Evolutionary conservation across 2,113 vertebrate species (phyloP), one percentile per base, ranked within the genome.

Genomic region (Archocentrus centrarchus): DNA sequence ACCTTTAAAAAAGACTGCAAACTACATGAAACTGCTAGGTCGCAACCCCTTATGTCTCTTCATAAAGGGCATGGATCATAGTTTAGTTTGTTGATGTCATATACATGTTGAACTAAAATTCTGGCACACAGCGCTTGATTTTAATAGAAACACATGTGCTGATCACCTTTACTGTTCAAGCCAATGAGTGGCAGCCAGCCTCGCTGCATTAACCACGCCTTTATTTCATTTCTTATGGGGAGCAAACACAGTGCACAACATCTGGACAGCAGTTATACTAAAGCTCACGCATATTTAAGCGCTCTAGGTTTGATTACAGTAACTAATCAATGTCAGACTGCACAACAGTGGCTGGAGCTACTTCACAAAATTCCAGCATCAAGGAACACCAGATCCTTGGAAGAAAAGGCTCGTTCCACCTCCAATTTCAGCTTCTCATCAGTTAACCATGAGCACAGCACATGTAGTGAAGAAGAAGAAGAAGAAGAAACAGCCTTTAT

Each of bases 321-420:
- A 32, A 32, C 66, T 70, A 70, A 70, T 70, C 66, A 70, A 70
- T 70, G 66, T 20, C 66, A 70, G 66, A 70, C 30, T 70, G 44
- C 44, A 53, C 66, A 70, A 70, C 66, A 70, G 66, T 70, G 66
- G 66, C 66, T 70, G 66, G 44, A 70, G 66, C 44, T 53, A 32
- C 66, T 70, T 70, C 0, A 6, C 66, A 70, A 70, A 70, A 50
- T 53, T 70, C 44, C 66, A 53, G 44, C 44, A 53, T 53, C 17
- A 70, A 53, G 24, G 66, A 70, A 70, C 47, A 35, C 47, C 27
- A 30, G 27, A 27, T 55, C 27, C 27, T 73, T 73, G 47, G 47
- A 73, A 17, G 17, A 14, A 32, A 73, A n/a, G 47, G 7, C 44
- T 70, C 44, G 30, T 24, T 70, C 44, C 66, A 70, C 15, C 24